Evolutionary conservation across 2,797 vertebrate species (phyloP), one percentile per base, ranked within the genome.

Genomic region (Sebastes nivosus): DNA sequence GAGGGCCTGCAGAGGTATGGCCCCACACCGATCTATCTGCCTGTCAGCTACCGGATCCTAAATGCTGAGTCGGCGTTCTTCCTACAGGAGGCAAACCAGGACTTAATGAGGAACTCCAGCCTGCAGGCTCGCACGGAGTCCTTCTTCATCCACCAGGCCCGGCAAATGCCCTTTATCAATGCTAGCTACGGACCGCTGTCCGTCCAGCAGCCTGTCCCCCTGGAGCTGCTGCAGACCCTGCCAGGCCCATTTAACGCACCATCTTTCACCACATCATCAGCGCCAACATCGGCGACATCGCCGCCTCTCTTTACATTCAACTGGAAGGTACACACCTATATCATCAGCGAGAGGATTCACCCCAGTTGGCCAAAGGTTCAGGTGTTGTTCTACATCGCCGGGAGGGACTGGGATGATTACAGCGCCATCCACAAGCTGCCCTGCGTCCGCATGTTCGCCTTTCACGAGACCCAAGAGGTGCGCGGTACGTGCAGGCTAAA

Each of bases 171-270:
- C 0, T 75, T 94, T 0, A 18, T 99, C 34, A 98, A 97, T 9
- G 97, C 96, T 75, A 99, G 95, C 91, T 99, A 97, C 0, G 98
- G 98, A 13, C 98, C 98, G 0, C 95, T 98, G 61, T 96, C 96
- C 0, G 94, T 96, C 1, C 96, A 98, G 61, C 96, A 97, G 58
- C 85, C 92, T 0, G 93, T 99, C n/a, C 97, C 98, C 8, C 94
- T 94, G 82, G 97, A 98, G 38, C 87, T 97, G 12, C 88, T 98
- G 80, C 50, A 93, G 29, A 88, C 94, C 0, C 54, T 65, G 61
- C 93, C 97, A 0, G 94, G 84, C 79, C 83, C 93, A 0, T 96
- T 97, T 14, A 95, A 92, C 9, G 77, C 93, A 0, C 85, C 90
- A 1, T 68, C 91, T 54, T 90, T 90, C 57, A 34, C 81, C 1